These are phyloP conservation scores for Pyxicephalus adspersus DNA, from an alignment of 2,113 vertebrate genomes.

Conservation along the genomic window DNA sequence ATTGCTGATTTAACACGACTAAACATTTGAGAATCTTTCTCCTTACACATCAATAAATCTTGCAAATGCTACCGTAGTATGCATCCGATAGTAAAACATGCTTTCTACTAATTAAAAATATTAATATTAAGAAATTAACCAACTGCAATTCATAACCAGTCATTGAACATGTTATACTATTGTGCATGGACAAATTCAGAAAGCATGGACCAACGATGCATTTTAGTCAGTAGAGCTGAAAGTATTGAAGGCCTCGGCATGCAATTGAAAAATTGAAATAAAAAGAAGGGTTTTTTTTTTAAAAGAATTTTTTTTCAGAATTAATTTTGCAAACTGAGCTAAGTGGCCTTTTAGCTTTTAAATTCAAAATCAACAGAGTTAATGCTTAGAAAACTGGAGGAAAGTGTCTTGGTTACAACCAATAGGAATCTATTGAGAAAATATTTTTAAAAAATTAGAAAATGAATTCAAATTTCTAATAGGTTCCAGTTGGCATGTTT, in stretches of 20 bases:
- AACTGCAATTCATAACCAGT: background rate
- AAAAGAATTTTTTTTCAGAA: too few relatives aligned
- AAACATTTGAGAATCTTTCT: slow-evolving; percentile 27
- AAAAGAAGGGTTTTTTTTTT: too few relatives aligned
- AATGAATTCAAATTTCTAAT: too few relatives aligned
- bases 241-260: background rate
- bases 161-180: slow-evolving; percentile 38
- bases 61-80: slow-evolving; percentile 6
- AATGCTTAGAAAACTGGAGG: too few relatives aligned
- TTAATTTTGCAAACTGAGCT: too few relatives aligned
- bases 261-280: too few relatives aligned
- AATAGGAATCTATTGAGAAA: too few relatives aligned
- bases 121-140: background rate
- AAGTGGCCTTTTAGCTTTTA: too few relatives aligned
- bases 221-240: background rate
- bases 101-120: background rate
- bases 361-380: too few relatives aligned
- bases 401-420: too few relatives aligned
- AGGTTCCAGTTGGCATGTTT: too few relatives aligned
- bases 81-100: slow-evolving; percentile 41
- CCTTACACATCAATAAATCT: slow-evolving; percentile 18
- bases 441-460: too few relatives aligned
- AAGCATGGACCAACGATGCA: slow-evolving; percentile 32
- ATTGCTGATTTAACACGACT: slow-evolving; percentile 17
- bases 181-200: slow-evolving; percentile 32